Percentiles rank a stretch among this genome's conserved stretches.
These are phyloP conservation scores for Drosophila lacteicornis DNA, from an alignment of 1,140 invertebrate species.

Conservation along the genomic window DNA sequence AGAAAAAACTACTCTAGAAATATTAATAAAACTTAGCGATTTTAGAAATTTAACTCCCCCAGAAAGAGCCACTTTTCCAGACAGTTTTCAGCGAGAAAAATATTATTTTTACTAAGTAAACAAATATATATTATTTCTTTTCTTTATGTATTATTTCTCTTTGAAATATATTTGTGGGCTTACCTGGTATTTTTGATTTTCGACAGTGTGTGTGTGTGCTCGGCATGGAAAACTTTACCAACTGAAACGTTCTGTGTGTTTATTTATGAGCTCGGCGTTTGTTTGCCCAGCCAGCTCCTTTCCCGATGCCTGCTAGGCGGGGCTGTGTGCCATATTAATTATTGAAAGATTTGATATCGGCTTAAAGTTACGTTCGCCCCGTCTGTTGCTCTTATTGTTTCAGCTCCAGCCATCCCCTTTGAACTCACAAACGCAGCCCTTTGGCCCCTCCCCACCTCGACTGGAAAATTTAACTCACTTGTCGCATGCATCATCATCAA, in stretches of 20 bases:
- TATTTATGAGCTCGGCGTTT: conserved; percentile 64
- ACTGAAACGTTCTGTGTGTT: conserved; percentile 54
- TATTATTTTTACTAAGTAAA: not conserved
- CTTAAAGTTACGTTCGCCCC: conserved; percentile 65
- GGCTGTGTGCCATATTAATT: conserved; percentile 70
- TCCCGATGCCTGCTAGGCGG: conserved; percentile 16
- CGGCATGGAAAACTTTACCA: conserved; percentile 64
- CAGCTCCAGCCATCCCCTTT: conserved; percentile 5
- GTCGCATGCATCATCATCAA: conserved; percentile 77
- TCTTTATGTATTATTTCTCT: not conserved
- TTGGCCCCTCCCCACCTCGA: not conserved
- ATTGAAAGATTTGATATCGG: conserved; percentile 80
- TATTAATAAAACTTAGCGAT: not conserved
- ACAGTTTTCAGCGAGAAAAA: not conserved
- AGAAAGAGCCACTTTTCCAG: not conserved
- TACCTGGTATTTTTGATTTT: conserved; percentile 21
- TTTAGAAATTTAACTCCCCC: no score
- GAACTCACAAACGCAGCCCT: no score
- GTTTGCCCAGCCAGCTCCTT: conserved; percentile 32
- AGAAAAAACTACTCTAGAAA: not conserved
- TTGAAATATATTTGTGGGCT: not conserved
- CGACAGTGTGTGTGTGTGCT: conserved; percentile 28
- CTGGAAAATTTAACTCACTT: conserved; percentile 67
- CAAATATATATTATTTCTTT: not conserved
- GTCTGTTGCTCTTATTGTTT: conserved; percentile 57